Base-by-base conservation (phyloP, 1,140 invertebrate genomes). In the Drosophila sucinea region DNA sequence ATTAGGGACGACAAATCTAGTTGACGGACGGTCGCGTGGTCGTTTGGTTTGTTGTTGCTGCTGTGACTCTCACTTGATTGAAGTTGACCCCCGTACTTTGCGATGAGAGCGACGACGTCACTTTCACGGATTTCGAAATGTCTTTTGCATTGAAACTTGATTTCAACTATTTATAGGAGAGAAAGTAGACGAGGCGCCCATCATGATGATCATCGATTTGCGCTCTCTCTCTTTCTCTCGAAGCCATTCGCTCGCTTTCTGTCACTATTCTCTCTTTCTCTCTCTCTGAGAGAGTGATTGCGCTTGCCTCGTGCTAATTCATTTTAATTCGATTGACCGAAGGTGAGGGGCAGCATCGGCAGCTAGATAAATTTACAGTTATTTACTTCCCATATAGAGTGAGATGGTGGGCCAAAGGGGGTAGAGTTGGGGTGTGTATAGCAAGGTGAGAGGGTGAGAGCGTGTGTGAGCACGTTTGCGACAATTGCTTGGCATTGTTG, bases 121-220 rank as follows among this genome's bases (percentile, higher is more conserved):
- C 84, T 83, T 83, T 87, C 73, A 82, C 83, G 75, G 69, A 62
- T 85, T 80, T 66, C 60, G 63, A 69, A 78, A 70, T 74, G 67
- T 85, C 67, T 80, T 38, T 81, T 71, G 54, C 73, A 85, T 77
- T 81, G 61, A 55, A 77, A 86, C 65, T 74, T 71, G 74, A 85
- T 85, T 81, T 87, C 44, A 67, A 87, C 79, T 77, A 77, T 77
- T 79, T 87, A 69, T 83, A 83, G 58, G 77, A 86, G 83, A 87
- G 83, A 86, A 86, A 86, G 83, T 83, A 66, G 67, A 73, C 47
- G 60, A 63, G 65, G 41, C 67, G 40, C 65, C 58, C 55, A 47
- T 60, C 38, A 68, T 55, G 60, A 63, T 44, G 51, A 57, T 54
- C 63, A 56, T 10, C 57, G 41, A 54, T 51, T 51, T 5, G 23